These are phyloP conservation scores for Bathybates hornii DNA, from an alignment of 2,113 vertebrate species.

Conservation along the genomic window DNA sequence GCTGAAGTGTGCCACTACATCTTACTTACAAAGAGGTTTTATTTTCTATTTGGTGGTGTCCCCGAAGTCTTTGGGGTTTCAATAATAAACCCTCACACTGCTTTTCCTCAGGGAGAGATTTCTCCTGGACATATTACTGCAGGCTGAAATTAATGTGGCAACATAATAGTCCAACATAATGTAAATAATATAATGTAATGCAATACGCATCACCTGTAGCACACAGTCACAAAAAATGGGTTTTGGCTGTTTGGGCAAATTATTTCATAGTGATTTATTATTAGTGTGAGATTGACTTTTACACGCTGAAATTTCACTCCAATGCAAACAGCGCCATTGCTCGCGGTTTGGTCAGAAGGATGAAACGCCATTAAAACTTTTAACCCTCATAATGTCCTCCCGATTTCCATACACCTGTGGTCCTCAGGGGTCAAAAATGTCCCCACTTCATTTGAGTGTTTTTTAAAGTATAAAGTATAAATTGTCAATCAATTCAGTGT, in stretches of 20 bases:
- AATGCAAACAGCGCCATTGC: conserved; percentile 3
- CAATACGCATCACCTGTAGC: not conserved
- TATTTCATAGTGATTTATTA: conserved; percentile 12
- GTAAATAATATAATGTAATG: not conserved
- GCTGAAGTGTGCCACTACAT: not conserved
- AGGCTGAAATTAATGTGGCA: conserved; percentile 11
- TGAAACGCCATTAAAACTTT: not conserved
- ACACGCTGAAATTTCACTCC: not conserved
- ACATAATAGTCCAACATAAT: not conserved
- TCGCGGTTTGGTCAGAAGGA: not conserved
- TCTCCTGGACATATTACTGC: not conserved
- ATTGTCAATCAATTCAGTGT: too few species aligned
- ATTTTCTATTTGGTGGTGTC: not conserved
- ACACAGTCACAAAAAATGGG: not conserved
- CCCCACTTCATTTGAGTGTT: too few species aligned
- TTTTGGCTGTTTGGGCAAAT: conserved; percentile 2
- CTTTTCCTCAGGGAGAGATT: not conserved
- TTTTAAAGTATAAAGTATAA: too few species aligned
- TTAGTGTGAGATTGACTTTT: not conserved
- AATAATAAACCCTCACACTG: conserved; percentile 6
- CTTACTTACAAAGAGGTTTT: not conserved
- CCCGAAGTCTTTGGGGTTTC: not conserved
- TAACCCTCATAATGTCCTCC: not conserved
- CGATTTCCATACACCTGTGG: too few species aligned
- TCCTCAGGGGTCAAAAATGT: too few species aligned